Percentiles rank a stretch among this genome's conserved stretches.
Conservation (phyloP, 1,140 invertebrate genomes). For the Zophobas atratus region DNA sequence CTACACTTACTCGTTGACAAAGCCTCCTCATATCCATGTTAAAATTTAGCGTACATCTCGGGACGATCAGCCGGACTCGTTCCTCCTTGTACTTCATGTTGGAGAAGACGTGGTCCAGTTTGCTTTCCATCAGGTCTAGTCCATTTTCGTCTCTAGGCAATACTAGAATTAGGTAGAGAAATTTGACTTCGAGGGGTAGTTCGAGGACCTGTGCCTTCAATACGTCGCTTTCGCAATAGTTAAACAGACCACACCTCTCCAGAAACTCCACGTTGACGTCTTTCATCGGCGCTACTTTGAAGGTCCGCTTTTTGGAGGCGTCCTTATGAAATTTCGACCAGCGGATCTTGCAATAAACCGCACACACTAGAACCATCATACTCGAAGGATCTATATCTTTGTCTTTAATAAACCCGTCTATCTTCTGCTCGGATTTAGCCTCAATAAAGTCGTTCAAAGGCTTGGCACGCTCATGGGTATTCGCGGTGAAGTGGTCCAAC, state of each 20-base stretch:
- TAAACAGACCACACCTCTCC: conserved; percentile 71
- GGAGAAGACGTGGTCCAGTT: conserved; percentile 55
- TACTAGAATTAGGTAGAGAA: conserved; percentile 76
- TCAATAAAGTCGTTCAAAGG: conserved; percentile 83
- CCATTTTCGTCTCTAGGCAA: conserved; percentile 77
- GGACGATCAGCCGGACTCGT: conserved; percentile 63
- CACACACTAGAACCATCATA: conserved; percentile 82
- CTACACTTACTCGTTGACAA: conserved; percentile 64
- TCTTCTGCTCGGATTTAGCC: conserved; percentile 79
- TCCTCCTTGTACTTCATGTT: conserved; percentile 52
- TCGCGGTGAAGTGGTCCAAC: conserved; percentile 70
- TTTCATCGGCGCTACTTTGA: conserved; percentile 61
- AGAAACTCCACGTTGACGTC: conserved; percentile 76
- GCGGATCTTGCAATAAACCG: conserved; percentile 84
- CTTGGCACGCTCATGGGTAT: conserved; percentile 64
- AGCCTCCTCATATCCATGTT: conserved; percentile 64
- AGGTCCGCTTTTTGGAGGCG: conserved; percentile 69
- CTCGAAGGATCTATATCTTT: conserved; percentile 72
- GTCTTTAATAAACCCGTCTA: conserved; percentile 76
- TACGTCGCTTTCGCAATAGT: conserved; percentile 69
- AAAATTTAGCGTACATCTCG: conserved; percentile 68
- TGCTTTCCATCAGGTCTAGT: conserved; percentile 60
- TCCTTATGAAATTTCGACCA: conserved; percentile 75
- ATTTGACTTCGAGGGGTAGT: conserved; percentile 73
- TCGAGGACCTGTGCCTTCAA: conserved; percentile 72